A percentile compares a stretch with the other conserved stretches of the same genome.
These are phyloP conservation scores for Xestoiulus laeticollis DNA, from an alignment of 2,888 invertebrate genomes.

Conservation along the genomic window DNA sequence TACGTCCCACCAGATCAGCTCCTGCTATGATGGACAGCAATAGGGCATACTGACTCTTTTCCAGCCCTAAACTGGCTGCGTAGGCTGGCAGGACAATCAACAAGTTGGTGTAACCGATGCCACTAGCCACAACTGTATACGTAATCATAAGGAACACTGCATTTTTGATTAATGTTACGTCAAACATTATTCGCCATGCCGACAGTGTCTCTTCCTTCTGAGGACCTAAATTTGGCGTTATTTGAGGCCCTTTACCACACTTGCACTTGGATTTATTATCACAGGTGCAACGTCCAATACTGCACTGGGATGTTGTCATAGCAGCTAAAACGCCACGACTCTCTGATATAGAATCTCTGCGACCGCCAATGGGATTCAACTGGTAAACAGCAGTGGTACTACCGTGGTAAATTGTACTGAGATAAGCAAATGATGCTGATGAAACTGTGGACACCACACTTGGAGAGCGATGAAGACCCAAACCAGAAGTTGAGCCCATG, in stretches of 20 bases:
- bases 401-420: slow-evolving; percentile 86
- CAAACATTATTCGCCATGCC: slow-evolving; percentile 68
- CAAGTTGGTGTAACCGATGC: slow-evolving; percentile 87
- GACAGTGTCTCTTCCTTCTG: slow-evolving; percentile 66
- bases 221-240: not conserved
- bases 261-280: not conserved
- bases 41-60: slow-evolving; percentile 76
- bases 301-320: slow-evolving; percentile 47
- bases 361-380: slow-evolving; percentile 65
- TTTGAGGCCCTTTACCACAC: not conserved
- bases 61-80: slow-evolving; percentile 75
- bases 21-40: slow-evolving; percentile 82
- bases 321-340: slow-evolving; percentile 48
- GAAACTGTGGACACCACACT: slow-evolving; percentile 76
- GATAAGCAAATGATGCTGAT: slow-evolving; percentile 83
- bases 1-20: slow-evolving; percentile 81
- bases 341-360: slow-evolving; percentile 55
- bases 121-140: slow-evolving; percentile 85
- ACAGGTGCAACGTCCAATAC: not conserved
- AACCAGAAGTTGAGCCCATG: slow-evolving; percentile 47
- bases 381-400: slow-evolving; percentile 81
- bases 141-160: slow-evolving; percentile 83
- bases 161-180: slow-evolving; percentile 76
- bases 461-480: slow-evolving; percentile 58
- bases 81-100: slow-evolving; percentile 82